Evolutionary conservation across 2,888 invertebrate species (phyloP), one percentile per base, ranked within the genome.

Genomic region (Gibbula magus): DNA sequence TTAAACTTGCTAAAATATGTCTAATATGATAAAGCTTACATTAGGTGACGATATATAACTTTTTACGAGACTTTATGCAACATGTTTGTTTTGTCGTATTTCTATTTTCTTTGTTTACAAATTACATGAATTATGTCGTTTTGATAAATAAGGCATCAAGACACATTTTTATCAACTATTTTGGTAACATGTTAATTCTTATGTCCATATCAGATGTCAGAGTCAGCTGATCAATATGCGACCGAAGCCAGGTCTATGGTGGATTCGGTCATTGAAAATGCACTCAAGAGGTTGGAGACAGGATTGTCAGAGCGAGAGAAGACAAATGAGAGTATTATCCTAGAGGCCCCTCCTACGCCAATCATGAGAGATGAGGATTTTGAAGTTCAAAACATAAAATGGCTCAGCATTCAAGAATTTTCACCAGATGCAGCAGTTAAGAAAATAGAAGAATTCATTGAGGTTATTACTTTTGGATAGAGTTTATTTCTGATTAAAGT

Each of bases 371-470:
- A 90, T 45, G 90, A 91, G 76, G 87, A 91, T 75, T 91, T 86
- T 82, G 86, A 89, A 66, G 84, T 92, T 2, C 86, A 89, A 81
- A 90, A 93, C 80, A 92, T 93, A 77, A 88, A 90, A 39, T 93
- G 92, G 92, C 79, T 92, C 45, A 87, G 88, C 2, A 93, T 92
- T 70, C 88, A 87, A 29, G 89, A 92, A 39, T 93, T 92, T 83
- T 86, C 87, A 20, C 82, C 85, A 16, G 89, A 90, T 79, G 84
- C 83, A 73, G 93, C 88, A 51, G 89, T 91, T 81, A 82, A 88
- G 70, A 92, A 92, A 84, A 91, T 92, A 53, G 82, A 92, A 83
- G 91, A 92, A 79, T 92, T 91, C 84, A 90, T 93, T 20, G 86
- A 91, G 91, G 92, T 92, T 78, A 54, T 79, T n/a, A n/a, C n/a